phyloP scores from a whole-genome alignment of 2,888 invertebrate genomes.

The Yponomeuta evonymella region DNA sequence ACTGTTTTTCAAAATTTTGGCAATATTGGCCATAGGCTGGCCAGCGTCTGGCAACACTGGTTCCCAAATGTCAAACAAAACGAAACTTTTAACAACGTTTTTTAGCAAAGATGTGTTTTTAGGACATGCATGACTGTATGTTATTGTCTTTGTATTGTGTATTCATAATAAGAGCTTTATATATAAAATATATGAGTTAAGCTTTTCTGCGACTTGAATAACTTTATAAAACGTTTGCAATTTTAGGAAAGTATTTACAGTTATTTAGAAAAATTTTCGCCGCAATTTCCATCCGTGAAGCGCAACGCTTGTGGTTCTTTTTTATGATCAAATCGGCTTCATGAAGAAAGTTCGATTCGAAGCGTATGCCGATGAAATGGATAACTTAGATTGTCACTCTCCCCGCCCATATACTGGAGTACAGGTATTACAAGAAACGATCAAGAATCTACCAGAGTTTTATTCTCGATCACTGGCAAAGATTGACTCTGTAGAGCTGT shows the following conservation, averaged over 20 bases:
- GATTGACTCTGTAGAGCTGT: slow-evolving; percentile 50
- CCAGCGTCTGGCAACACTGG: too few species aligned
- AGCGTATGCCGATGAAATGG: slow-evolving; percentile 32
- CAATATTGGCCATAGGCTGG: too few species aligned
- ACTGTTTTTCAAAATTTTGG: too few species aligned
- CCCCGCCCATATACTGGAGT: slow-evolving; percentile 53
- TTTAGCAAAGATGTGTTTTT: background rate
- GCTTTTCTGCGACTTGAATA: too few species aligned
- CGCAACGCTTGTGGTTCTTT: background rate
- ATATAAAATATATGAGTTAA: too few species aligned
- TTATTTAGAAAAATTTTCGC: background rate
- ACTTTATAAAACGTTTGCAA: too few species aligned
- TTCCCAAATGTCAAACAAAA: background rate
- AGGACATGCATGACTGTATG: too few species aligned
- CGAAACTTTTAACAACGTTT: background rate
- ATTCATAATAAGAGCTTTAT: background rate
- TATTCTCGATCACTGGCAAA: slow-evolving; percentile 39
- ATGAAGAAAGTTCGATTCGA: slow-evolving; percentile 71
- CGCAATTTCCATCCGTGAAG: background rate
- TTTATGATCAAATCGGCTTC: slow-evolving; percentile 14
- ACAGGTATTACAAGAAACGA: slow-evolving; percentile 28
- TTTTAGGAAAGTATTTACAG: background rate
- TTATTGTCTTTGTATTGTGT: background rate
- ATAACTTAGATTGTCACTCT: slow-evolving; percentile 58
- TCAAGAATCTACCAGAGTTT: slow-evolving; percentile 20